Evolutionary conservation across 1,140 invertebrate genomes (phyloP), one percentile per base, ranked within the genome.

Genomic region (Macrobrachium nipponense): DNA sequence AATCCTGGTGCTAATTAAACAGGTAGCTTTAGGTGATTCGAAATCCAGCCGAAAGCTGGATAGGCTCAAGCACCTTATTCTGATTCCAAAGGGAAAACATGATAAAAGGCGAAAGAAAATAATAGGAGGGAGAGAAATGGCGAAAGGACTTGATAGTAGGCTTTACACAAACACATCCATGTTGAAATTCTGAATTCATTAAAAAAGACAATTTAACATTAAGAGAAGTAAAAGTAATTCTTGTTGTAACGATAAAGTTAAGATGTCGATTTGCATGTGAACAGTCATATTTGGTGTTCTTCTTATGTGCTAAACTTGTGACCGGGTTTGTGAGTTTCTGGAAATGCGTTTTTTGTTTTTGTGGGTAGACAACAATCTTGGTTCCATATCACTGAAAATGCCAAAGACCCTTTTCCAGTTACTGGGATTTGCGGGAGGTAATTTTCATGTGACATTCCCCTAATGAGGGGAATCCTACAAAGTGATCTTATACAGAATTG

Each of bases 1-100:
- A 88, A 64, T 88, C 87, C 17, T 88, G 87, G 87, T 88, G 87
- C 87, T 88, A 88, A 79, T 76, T 27, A 14, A 15, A 27, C 51
- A 51, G 51, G 51, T 51, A 51, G 51, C 51, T 51, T 51, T 51
- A 51, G 51, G 51, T 51, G 51, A 59, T 27, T 15, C 23, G 43
- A 78, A 20, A 4, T 59, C 44, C 11, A 27, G 64, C 20, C 23
- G 17, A 2, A 15, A 36, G 60, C 59, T 51, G 51, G 20, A 4
- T 10, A 62, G 10, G 27, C 20, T 43, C 8, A 11, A 43, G 58
- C 14, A 79, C 11, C 27, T 36, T 11, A 23, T n/a, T 20, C 18
- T n/a, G n/a, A n/a, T n/a, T 36, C 12, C 2, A 23, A 18, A 79
- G 15, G 62, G 23, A 77, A 36, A 79, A 27, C 20, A 27, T 8